phyloP scores from a whole-genome alignment of 1,140 invertebrate genomes.

The Leptinotarsa undecemlineata region DNA sequence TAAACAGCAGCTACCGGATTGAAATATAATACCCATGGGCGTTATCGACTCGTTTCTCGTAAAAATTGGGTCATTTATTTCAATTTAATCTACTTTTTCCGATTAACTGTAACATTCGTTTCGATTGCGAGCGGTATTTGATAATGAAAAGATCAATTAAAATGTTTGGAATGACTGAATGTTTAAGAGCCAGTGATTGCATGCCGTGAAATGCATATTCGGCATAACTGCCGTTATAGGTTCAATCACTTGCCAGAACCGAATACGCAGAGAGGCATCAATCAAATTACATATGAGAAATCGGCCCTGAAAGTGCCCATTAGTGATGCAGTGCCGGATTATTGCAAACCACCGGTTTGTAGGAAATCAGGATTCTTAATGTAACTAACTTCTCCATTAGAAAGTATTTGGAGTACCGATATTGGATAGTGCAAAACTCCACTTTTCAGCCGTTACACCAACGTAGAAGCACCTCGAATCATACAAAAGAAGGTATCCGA shows the following conservation, averaged over 20 bases:
- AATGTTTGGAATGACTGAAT: constrained; percentile 12
- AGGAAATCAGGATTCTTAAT: background rate
- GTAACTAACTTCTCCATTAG: background rate
- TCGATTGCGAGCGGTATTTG: constrained; percentile 10
- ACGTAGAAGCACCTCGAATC: no score
- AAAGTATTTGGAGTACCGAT: background rate
- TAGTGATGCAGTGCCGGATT: background rate
- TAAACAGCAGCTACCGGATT: constrained; percentile 4
- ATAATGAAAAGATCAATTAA: constrained; percentile 19
- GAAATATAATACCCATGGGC: background rate
- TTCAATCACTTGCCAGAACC: background rate
- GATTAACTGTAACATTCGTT: background rate
- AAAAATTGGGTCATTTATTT: constrained; percentile 12
- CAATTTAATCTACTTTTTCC: constrained; percentile 14
- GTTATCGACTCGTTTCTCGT: background rate
- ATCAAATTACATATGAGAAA: background rate
- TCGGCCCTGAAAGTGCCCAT: background rate
- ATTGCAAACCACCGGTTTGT: background rate
- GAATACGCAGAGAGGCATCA: background rate
- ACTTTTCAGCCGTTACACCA: no score
- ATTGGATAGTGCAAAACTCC: no score
- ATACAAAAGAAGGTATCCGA: no score
- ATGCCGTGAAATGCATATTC: background rate
- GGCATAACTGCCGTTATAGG: constrained; percentile 8
- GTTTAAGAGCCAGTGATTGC: background rate